These are phyloP conservation scores for Neoaliturus tenellus DNA, from an alignment of 2,888 invertebrate species.

Conservation along the genomic window DNA sequence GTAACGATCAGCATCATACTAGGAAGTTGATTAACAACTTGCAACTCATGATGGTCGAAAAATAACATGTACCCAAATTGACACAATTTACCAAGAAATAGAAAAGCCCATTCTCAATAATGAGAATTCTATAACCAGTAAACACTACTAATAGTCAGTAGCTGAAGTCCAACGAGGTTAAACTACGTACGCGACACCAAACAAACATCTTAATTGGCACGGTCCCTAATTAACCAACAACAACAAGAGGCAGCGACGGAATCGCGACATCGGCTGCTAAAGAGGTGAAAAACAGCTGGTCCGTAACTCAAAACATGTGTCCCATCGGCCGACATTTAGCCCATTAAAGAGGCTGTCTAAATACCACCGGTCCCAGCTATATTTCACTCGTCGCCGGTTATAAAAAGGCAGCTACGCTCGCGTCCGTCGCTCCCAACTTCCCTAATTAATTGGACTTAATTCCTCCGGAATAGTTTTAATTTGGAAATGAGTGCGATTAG, in stretches of 20 bases:
- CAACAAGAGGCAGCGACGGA: not conserved
- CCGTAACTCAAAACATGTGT: conserved; percentile 59
- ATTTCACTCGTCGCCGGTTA: conserved; percentile 19
- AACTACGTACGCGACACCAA: not conserved
- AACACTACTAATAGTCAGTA: not conserved
- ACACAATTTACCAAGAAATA: no score
- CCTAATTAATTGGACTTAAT: conserved; percentile 49
- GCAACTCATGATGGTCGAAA: no score
- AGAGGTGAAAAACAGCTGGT: conserved; percentile 49
- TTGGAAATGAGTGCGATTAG: conserved; percentile 37
- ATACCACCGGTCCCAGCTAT: conserved; percentile 24
- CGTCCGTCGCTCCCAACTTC: conserved; percentile 17
- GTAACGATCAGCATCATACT: no score
- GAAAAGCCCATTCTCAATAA: not conserved
- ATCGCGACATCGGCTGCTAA: not conserved
- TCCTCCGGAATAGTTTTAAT: conserved; percentile 33
- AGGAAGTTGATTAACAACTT: no score
- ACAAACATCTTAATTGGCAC: conserved; percentile 40
- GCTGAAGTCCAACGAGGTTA: not conserved
- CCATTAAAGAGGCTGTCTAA: conserved; percentile 55
- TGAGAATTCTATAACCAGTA: not conserved
- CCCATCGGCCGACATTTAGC: conserved; percentile 46
- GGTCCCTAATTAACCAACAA: conserved; percentile 2
- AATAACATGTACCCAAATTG: no score
- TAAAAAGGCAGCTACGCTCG: conserved; percentile 22